Evolutionary conservation across 2,113 vertebrate genomes (phyloP), one percentile per base, ranked within the genome.

Genomic region (Symphodus melops): DNA sequence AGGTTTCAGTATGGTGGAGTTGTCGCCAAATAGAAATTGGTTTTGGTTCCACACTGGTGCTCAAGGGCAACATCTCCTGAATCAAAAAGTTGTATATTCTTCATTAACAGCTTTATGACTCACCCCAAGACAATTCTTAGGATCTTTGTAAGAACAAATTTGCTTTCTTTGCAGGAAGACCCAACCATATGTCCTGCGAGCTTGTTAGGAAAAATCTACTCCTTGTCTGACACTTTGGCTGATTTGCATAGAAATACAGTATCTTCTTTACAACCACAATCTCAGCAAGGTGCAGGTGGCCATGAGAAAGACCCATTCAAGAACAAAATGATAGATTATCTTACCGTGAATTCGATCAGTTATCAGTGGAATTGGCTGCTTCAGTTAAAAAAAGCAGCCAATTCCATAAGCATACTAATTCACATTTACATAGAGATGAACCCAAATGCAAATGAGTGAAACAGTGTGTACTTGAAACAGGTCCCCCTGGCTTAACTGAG

Each of bases 381-480:
- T n/a, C n/a, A n/a, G n/a, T n/a, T n/a, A n/a, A n/a, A n/a, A n/a
- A 65, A 82, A 56, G 17, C 16, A 76, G 46, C 51, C 1, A 86
- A 88, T 91, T 86, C 78, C 86, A 86, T 79, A 71, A 85, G 77
- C 75, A 84, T 65, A 75, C 66, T 81, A 91, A 91, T 88, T 85
- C 77, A 60, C 81, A 92, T 92, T 92, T 88, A 86, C 89, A 92
- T 84, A 90, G 80, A 91, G 75, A 91, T 90, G 82, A 91, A 89
- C 72, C 61, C 53, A 64, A 42, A 89, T 86, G 90, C 86, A 91
- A 91, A 90, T 85, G 77, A 87, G 72, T 11, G 28, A 69, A 87
- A 83, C 25, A 19, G 62, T 52, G 17, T 71, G 64, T 74, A 51
- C 82, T 87, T 80, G 69, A 75, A 81, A 74, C 68, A 73, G 66